phyloP scores from a whole-genome alignment of 2,888 invertebrate genomes.

The Frankliniella intonsa region DNA sequence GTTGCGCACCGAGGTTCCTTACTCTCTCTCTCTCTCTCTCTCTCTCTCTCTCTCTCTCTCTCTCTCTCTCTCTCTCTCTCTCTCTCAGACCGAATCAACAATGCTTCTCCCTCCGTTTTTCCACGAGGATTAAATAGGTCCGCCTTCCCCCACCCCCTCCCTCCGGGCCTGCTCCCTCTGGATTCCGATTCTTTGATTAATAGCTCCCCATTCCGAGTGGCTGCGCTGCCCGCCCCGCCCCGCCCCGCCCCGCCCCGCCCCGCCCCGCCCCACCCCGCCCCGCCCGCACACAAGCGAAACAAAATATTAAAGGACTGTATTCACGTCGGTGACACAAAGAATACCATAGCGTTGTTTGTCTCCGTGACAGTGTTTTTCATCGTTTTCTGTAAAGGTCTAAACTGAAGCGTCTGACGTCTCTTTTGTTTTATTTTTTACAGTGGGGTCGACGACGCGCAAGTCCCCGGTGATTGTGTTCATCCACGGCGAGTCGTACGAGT shows the following conservation, averaged over 20 bases:
- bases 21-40: slow-evolving; percentile 29
- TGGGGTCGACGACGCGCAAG: not conserved
- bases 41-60: slow-evolving; percentile 29
- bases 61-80: slow-evolving; percentile 32
- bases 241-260: not conserved
- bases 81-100: slow-evolving; percentile 32
- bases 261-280: not conserved
- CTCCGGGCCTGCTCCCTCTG: slow-evolving; percentile 31
- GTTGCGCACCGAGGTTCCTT: not conserved
- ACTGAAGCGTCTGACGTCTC: not conserved
- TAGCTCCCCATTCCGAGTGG: slow-evolving; percentile 27
- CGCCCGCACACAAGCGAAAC: not conserved
- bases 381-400: not conserved
- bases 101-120: not conserved
- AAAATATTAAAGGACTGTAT: not conserved
- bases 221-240: not conserved
- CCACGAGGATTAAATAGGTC: not conserved
- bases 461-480: slow-evolving; percentile 87
- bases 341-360: not conserved
- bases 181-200: slow-evolving; percentile 29
- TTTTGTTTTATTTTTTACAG: not conserved
- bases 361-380: not conserved
- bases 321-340: not conserved
- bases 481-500: slow-evolving; percentile 93
- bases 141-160: slow-evolving; percentile 33